These are phyloP conservation scores for Addax nasomaculatus DNA, from an alignment of 2,113 vertebrate species.

Conservation along the genomic window DNA sequence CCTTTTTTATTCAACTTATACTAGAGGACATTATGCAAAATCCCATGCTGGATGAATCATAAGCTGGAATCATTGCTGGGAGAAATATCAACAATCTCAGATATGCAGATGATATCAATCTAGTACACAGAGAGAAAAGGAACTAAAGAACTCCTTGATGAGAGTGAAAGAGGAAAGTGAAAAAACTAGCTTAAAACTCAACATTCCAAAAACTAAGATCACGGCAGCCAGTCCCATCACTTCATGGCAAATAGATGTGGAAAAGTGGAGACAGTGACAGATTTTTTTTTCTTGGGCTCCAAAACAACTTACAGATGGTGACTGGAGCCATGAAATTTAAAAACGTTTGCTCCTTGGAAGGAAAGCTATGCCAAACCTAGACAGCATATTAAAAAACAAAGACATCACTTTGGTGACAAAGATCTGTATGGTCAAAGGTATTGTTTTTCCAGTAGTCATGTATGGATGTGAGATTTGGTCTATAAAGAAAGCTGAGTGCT, in stretches of 20 bases:
- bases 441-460: neutral
- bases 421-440: neutral
- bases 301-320: neutral
- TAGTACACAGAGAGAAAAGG: neutral
- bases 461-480: neutral
- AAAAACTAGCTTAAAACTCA: neutral
- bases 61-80: neutral
- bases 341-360: neutral
- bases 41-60: neutral
- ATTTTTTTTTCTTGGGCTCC: neutral
- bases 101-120: neutral
- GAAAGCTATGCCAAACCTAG: neutral
- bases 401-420: neutral
- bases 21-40: neutral
- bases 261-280: neutral
- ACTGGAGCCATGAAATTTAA: neutral
- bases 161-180: neutral
- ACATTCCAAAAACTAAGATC: neutral
- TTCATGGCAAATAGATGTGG: neutral
- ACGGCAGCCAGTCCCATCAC: neutral
- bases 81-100: neutral
- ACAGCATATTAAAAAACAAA: neutral
- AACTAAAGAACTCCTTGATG: neutral
- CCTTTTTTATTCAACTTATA: neutral
- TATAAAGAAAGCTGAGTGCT: neutral